These are phyloP conservation scores for Neosilurus mollespiculum DNA, from an alignment of 2,797 vertebrate species.

Conservation along the genomic window DNA sequence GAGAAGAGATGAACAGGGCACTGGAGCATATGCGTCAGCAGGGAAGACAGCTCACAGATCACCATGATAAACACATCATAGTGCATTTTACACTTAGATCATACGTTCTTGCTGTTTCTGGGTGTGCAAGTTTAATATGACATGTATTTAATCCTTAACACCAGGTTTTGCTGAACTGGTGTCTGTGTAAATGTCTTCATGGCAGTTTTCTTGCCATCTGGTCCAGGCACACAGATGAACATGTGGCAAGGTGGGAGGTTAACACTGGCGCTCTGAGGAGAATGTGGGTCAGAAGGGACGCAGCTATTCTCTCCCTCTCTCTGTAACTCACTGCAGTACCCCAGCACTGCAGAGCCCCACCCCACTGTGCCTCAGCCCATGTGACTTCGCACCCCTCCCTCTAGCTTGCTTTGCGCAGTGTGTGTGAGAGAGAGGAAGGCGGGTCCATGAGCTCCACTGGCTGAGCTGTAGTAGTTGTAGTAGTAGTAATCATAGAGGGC, in stretches of 20 bases:
- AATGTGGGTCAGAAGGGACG: conserved; percentile 76
- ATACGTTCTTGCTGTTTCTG: not conserved
- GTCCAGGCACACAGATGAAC: not conserved
- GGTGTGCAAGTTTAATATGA: not conserved
- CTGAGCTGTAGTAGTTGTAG: conserved; percentile 50
- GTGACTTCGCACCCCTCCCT: conserved; percentile 9
- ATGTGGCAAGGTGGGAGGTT: not conserved
- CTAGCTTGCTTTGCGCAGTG: not conserved
- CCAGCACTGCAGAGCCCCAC: conserved; percentile 32
- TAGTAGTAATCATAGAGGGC: conserved; percentile 46
- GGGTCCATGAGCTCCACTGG: conserved; percentile 28
- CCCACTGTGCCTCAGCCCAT: conserved; percentile 15
- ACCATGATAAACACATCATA: not conserved
- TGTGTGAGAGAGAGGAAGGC: conserved; percentile 7
- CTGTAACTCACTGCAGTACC: conserved; percentile 27
- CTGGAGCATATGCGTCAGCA: conserved; percentile 1
- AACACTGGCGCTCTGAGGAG: conserved; percentile 29
- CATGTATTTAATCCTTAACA: not conserved
- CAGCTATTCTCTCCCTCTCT: conserved; percentile 44
- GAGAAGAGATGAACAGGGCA: not conserved
- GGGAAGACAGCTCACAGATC: not conserved
- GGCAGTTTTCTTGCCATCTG: not conserved
- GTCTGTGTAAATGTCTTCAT: not conserved
- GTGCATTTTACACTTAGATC: not conserved
- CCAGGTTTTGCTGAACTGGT: not conserved